phyloP scores from a whole-genome alignment of 2,888 invertebrate species.

The Teleiodes luculella region DNA sequence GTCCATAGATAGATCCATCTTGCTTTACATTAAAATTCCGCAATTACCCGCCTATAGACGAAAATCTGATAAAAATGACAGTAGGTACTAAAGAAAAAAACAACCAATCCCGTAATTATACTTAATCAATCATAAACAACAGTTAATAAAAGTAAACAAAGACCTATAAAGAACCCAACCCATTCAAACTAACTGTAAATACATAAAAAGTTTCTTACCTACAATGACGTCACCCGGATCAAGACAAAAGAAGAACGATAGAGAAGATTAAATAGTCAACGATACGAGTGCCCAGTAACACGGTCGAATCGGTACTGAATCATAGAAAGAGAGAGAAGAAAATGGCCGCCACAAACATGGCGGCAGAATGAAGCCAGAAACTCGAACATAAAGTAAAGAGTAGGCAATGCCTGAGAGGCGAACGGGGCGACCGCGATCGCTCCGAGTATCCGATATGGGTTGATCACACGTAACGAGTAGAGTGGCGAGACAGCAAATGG shows the following conservation, averaged over 20 bases:
- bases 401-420: conserved; percentile 34
- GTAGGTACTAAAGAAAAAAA: no score
- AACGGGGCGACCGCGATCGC: conserved; percentile 27
- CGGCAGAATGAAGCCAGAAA: conserved; percentile 45
- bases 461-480: no score
- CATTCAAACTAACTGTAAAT: conserved; percentile 12
- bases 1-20: no score
- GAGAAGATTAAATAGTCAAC: conserved; percentile 51
- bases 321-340: conserved; percentile 71
- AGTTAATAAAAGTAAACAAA: conserved; percentile 16
- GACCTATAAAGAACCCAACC: conserved; percentile 19
- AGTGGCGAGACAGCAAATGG: no score
- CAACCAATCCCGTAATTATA: no score
- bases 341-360: conserved; percentile 58
- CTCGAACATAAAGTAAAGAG: conserved; percentile 32
- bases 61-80: no score
- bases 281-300: conserved; percentile 46
- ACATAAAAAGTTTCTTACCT: conserved; percentile 35
- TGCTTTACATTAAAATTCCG: no score
- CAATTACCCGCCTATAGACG: no score
- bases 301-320: conserved; percentile 58
- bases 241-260: conserved; percentile 56
- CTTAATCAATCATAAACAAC: not conserved
- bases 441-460: conserved; percentile 24
- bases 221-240: conserved; percentile 33